These are phyloP conservation scores for Drosophila buzzatii DNA, from an alignment of 2,888 invertebrate genomes.

Conservation along the genomic window DNA sequence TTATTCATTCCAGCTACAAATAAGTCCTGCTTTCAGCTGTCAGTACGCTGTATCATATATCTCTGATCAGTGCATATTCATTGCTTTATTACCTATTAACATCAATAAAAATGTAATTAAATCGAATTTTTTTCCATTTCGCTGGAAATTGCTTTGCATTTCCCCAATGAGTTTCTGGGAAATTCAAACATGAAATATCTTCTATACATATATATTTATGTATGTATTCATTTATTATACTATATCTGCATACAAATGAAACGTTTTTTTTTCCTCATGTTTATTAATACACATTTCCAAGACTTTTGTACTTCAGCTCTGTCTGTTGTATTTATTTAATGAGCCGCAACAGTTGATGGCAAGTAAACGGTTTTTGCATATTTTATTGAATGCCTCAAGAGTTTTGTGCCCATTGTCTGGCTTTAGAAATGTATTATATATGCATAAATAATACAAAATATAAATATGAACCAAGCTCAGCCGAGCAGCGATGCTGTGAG, in stretches of 20 bases:
- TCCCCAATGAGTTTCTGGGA: background rate
- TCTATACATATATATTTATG: background rate
- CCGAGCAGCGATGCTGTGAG: conserved; percentile 45
- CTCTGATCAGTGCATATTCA: no score
- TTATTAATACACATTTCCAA: background rate
- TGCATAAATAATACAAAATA: conserved; percentile 77
- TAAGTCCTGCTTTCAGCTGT: no score
- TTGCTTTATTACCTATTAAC: no score
- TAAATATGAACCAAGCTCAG: conserved; percentile 66
- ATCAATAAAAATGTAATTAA: background rate
- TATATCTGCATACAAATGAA: background rate
- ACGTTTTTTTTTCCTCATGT: background rate
- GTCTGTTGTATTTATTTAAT: background rate
- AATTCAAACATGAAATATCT: no score
- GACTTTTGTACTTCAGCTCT: background rate
- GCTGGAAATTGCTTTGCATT: background rate
- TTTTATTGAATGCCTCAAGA: background rate
- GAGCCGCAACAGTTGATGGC: background rate
- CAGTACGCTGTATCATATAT: no score
- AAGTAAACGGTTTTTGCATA: conserved; percentile 8
- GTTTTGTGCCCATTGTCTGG: conserved; percentile 47
- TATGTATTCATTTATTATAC: background rate
- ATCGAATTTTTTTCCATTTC: background rate
- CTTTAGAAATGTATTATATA: conserved; percentile 47
- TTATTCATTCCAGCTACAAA: no score